These are phyloP conservation scores for Thinocorus orbignyianus DNA, from an alignment of 2,113 vertebrate species.

Conservation along the genomic window DNA sequence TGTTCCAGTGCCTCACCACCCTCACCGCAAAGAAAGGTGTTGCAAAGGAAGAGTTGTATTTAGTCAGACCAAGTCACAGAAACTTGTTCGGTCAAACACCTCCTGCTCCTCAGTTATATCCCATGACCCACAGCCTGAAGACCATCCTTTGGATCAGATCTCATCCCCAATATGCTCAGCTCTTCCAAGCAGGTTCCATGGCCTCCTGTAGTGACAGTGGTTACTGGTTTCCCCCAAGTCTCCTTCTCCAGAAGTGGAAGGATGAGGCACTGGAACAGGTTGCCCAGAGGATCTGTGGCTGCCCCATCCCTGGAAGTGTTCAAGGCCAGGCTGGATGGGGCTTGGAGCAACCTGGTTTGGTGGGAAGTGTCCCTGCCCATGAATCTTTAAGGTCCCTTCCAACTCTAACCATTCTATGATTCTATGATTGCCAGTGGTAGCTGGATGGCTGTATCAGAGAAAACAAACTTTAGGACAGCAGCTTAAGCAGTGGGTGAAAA, in stretches of 20 bases:
- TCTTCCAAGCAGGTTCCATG: background rate
- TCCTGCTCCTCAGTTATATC: rapidly evolving
- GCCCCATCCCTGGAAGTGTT: no score
- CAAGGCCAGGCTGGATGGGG: no score
- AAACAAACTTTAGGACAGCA: background rate
- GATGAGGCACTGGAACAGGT: no score
- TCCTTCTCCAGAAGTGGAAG: background rate
- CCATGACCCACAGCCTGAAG: background rate
- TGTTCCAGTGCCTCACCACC: no score
- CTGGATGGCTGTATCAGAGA: background rate
- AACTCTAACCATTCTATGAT: no score
- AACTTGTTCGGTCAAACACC: background rate
- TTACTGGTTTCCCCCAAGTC: background rate
- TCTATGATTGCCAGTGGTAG: background rate
- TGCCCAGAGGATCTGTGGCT: no score
- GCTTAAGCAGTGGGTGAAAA: background rate
- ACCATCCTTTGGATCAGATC: background rate
- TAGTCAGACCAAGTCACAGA: background rate
- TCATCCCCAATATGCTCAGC: background rate
- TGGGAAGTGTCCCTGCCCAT: no score
- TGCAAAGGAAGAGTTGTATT: background rate
- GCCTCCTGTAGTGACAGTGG: background rate
- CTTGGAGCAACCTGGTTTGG: no score
- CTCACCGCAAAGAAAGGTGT: no score
- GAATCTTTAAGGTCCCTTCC: no score